Evolutionary conservation across 2,113 vertebrate genomes (phyloP), one percentile per base, ranked within the genome.

Genomic region (Barnardius zonarius): DNA sequence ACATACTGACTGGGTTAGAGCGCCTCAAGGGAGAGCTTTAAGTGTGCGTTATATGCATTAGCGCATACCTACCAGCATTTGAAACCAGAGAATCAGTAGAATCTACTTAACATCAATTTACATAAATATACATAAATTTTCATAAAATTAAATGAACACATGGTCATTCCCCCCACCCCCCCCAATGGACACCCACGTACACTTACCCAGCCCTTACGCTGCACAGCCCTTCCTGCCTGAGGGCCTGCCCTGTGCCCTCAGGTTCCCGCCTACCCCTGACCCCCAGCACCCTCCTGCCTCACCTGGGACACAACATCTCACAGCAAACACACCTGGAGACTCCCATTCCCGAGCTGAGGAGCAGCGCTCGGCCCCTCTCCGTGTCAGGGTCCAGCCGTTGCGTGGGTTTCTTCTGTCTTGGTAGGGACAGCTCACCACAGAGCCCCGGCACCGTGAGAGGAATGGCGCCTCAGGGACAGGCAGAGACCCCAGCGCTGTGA

Each of bases 101-200:
- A 92, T 86, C 61, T 67, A 61, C 76, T 97, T 96, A 94, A 74
- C 80, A 78, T 77, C 70, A 7, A 92, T 92, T 86, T 93, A 48
- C 92, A 97, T 96, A 74, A 81, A 95, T 93, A 84, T 81, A 63
- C 80, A 91, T 63, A 7, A 0, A 63, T 97, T 93, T 93, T 55
- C 92, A 92, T 94, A 33, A 8, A 14, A 88, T 88, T 66, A 78
- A 44, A 54, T 31, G 81, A 95, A 59, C 18, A 35, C 72, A 13
- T 1, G 73, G 88, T 74, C 91, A 74, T 74, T 81, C 86, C 80
- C 49, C 22, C 22, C 33, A 37, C 37, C 55, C 55, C 31, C 43
- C 17, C 43, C 43, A 4, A 9, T 9, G 1, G 22, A 35, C 33
- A 59, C 33, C 57, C 22, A 35, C 33, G 23, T 59, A 59, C 57